Percentiles rank a stretch among this genome's conserved stretches.
Conservation (phyloP, 2,113 vertebrate species). For the Neotoma lepida region DNA sequence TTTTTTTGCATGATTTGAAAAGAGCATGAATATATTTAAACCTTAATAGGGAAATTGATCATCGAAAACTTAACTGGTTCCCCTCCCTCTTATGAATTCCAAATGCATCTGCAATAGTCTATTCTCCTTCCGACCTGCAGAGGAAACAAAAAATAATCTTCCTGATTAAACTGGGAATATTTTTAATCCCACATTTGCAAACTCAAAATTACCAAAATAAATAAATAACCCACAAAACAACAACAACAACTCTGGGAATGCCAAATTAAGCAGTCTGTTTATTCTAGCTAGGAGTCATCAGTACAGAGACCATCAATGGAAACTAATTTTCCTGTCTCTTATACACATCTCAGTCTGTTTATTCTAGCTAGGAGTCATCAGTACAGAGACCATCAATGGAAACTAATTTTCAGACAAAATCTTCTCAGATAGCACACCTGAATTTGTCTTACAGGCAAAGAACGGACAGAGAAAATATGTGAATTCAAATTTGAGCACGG, state of each 20-base stretch:
- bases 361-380: not conserved
- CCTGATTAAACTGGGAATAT: slow-evolving; percentile 41
- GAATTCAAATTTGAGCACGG: slow-evolving; percentile 39
- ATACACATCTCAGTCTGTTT: too few relatives aligned
- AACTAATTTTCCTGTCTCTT: too few relatives aligned
- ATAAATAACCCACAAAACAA: not conserved
- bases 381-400: not conserved
- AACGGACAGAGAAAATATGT: not conserved
- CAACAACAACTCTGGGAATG: not conserved
- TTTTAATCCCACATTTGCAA: not conserved
- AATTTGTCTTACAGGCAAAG: not conserved
- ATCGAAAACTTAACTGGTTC: slow-evolving; percentile 52
- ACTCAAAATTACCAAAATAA: slow-evolving; percentile 58
- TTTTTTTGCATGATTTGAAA: slow-evolving; percentile 38
- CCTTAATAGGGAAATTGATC: slow-evolving; percentile 55
- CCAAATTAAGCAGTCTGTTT: not conserved
- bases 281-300: not conserved
- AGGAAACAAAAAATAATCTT: slow-evolving; percentile 40
- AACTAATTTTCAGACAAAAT: slow-evolving; percentile 48
- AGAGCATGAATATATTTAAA: slow-evolving; percentile 63
- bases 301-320: not conserved
- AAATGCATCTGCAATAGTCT: not conserved
- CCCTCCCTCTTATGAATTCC: slow-evolving; percentile 7
- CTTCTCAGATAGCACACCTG: slow-evolving; percentile 32
- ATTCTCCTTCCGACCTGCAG: slow-evolving; percentile 18